Percentiles rank a stretch among this genome's conserved stretches.
These are phyloP conservation scores for Cherax destructor DNA, from an alignment of 1,140 invertebrate species.

Conservation along the genomic window DNA sequence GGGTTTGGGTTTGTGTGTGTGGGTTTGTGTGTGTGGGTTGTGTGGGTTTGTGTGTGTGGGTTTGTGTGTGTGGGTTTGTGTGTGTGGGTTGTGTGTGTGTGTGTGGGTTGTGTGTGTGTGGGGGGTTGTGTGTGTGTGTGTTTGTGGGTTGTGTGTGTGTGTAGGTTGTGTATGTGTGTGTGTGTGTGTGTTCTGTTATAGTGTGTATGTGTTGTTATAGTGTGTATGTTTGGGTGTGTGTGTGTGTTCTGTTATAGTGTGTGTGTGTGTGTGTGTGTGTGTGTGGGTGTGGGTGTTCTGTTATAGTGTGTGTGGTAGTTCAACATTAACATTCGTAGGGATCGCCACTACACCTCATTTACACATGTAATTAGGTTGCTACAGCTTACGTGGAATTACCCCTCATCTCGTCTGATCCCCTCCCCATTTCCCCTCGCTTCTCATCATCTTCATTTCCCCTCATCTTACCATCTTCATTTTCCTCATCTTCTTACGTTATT, in stretches of 20 bases:
- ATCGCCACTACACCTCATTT: not conserved
- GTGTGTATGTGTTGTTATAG: no score
- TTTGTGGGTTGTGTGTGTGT: not conserved
- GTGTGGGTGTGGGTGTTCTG: not conserved
- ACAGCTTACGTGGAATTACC: not conserved
- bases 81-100: not conserved
- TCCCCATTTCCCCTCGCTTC: not conserved
- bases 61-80: not conserved
- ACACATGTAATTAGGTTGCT: not conserved
- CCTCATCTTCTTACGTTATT: no score
- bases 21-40: not conserved
- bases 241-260: not conserved
- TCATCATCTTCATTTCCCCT: not conserved
- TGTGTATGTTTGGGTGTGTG: not conserved
- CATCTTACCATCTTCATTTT: not conserved
- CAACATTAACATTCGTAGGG: not conserved
- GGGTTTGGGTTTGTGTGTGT: no score
- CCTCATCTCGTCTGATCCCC: not conserved
- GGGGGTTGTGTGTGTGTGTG: not conserved
- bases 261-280: not conserved
- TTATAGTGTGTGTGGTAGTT: not conserved
- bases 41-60: not conserved
- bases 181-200: not conserved
- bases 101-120: not conserved
- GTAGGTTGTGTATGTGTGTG: not conserved